These are phyloP conservation scores for Pipistrellus pygmaeus DNA, from an alignment of 2,797 vertebrate genomes.

Conservation along the genomic window DNA sequence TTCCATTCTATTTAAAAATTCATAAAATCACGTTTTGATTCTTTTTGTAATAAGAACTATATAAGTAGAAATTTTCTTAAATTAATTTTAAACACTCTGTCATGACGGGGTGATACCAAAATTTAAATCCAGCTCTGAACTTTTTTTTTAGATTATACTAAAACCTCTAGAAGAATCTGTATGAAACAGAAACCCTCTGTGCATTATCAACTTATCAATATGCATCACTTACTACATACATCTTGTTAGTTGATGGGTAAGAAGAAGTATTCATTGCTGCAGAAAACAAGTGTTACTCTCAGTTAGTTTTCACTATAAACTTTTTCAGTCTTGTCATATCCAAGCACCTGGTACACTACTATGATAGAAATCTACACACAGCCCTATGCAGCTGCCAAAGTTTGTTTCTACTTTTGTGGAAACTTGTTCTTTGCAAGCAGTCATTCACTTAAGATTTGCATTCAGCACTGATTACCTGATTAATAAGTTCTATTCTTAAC, in stretches of 20 bases:
- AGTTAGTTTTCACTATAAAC: conserved; percentile 71
- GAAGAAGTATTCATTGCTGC: conserved; percentile 61
- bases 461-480: conserved; percentile 17
- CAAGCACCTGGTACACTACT: conserved; percentile 53
- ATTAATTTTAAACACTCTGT: background rate
- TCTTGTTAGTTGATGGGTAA: conserved; percentile 52
- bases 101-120: background rate
- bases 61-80: conserved; percentile 4
- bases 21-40: background rate
- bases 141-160: background rate
- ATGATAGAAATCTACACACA: conserved; percentile 1
- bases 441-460: conserved; percentile 39
- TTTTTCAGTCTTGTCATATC: conserved; percentile 66
- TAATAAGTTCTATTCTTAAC: conserved; percentile 10
- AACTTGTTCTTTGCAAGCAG: conserved; percentile 64
- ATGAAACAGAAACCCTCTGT: conserved; percentile 46
- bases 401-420: conserved; percentile 55
- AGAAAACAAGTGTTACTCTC: conserved; percentile 63
- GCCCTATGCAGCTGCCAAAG: background rate
- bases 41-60: background rate
- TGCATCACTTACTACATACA: conserved; percentile 12
- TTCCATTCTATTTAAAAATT: background rate
- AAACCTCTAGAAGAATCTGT: background rate
- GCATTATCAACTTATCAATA: conserved; percentile 50
- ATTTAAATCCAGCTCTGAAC: conserved; percentile 4